Evolutionary conservation across 2,797 vertebrate genomes (phyloP).

Genomic region (Rhyacichthys aspro): DNA sequence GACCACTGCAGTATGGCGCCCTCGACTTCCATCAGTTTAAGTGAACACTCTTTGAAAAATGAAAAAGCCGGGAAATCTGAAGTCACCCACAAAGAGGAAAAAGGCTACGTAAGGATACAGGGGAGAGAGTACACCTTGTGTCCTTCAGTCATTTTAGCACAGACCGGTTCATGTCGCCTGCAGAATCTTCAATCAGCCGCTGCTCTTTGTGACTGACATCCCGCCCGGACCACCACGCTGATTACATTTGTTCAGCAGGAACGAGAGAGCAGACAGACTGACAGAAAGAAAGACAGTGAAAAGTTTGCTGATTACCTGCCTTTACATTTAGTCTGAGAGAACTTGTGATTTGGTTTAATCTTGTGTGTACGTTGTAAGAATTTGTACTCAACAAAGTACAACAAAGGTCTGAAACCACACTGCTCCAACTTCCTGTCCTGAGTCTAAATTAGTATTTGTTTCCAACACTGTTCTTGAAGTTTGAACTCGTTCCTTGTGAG

Average conservation of each 20-base stretch:
- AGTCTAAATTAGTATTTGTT: no score
- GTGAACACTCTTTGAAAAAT: conserved; percentile 57
- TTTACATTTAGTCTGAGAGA: no score
- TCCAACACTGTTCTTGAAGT: not conserved
- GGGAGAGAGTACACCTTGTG: conserved; percentile 43
- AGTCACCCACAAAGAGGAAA: conserved; percentile 3
- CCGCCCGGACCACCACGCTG: conserved; percentile 58
- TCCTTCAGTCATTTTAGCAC: conserved; percentile 59
- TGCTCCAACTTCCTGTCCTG: no score
- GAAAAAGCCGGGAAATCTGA: conserved; percentile 56
- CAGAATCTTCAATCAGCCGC: conserved; percentile 74
- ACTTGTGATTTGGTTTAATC: no score
- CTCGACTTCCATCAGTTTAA: conserved; percentile 57
- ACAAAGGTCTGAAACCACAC: no score
- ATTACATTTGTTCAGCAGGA: conserved; percentile 66
- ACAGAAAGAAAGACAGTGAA: conserved; percentile 10
- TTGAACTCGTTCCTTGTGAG: conserved; percentile 38
- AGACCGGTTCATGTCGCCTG: conserved; percentile 50
- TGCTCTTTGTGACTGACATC: conserved; percentile 67
- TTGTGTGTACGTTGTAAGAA: no score
- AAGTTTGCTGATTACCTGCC: no score
- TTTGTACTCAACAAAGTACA: no score
- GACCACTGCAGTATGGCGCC: conserved; percentile 36
- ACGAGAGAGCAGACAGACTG: conserved; percentile 23
- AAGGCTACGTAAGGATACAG: conserved; percentile 12